These are phyloP conservation scores for Bombus confusus DNA, from an alignment of 1,140 invertebrate genomes.

Conservation along the genomic window DNA sequence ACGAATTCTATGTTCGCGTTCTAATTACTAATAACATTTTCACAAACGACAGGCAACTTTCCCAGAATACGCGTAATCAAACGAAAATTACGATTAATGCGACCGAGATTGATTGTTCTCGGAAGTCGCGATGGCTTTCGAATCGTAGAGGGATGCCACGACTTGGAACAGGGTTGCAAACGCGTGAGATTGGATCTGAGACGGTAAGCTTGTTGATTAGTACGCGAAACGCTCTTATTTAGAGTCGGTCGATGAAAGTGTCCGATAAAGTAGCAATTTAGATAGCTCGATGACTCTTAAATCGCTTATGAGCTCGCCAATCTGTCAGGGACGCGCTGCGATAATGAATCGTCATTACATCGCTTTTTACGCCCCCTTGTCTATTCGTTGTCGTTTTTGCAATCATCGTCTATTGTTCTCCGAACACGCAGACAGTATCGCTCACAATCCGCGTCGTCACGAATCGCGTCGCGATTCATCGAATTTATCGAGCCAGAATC, in stretches of 20 bases:
- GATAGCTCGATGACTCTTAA: conserved; percentile 15
- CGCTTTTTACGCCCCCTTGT: conserved; percentile 28
- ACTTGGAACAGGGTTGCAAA: not conserved
- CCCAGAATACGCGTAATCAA: conserved; percentile 19
- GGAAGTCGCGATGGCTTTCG: not conserved
- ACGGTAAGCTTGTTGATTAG: conserved; percentile 28
- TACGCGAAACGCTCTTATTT: conserved; percentile 1
- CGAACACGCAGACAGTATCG: not conserved
- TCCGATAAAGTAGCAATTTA: not conserved
- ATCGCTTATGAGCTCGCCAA: conserved; percentile 1
- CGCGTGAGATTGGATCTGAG: not conserved
- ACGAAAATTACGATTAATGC: conserved; percentile 42
- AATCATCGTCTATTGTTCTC: conserved; percentile 46
- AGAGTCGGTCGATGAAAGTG: not conserved
- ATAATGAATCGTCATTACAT: conserved; percentile 44
- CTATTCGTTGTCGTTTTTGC: conserved; percentile 28
- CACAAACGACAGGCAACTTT: not conserved
- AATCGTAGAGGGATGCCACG: not conserved
- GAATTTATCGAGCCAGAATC: conserved; percentile 20
- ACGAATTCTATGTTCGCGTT: conserved; percentile 21
- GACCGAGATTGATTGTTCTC: conserved; percentile 33
- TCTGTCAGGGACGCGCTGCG: not conserved
- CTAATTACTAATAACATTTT: conserved; percentile 31
- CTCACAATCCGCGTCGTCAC: not conserved
- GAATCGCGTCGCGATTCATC: conserved; percentile 27